Conservation (phyloP, 2,888 invertebrate genomes). For the Andrena flavipes region DNA sequence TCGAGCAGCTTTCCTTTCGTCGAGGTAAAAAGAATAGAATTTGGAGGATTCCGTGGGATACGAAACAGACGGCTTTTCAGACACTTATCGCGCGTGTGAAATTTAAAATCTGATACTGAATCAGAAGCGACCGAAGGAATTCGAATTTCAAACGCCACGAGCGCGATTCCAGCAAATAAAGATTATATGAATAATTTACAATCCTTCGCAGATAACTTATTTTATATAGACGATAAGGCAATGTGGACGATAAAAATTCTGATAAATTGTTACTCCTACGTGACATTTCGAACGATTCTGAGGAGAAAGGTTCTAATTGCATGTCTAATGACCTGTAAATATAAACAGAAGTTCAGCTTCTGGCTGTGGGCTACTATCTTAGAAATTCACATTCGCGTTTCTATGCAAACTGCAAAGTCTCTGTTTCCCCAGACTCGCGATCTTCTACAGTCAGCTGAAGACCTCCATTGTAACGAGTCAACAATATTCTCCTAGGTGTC, state of each 20-base stretch:
- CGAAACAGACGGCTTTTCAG: too few species aligned
- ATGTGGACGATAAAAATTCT: neutral
- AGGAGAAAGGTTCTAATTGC: neutral
- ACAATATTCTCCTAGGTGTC: neutral
- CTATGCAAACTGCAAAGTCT: neutral
- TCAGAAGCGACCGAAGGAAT: too few species aligned
- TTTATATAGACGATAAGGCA: constrained; percentile 13
- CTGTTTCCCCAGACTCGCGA: neutral
- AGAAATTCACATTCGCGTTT: constrained; percentile 11
- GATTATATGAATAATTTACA: neutral
- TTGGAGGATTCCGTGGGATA: neutral
- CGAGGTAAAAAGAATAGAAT: neutral
- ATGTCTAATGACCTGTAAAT: neutral
- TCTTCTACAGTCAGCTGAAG: neutral
- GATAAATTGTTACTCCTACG: constrained; percentile 30
- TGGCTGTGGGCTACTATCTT: neutral
- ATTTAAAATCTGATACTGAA: too few species aligned
- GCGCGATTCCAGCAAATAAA: neutral
- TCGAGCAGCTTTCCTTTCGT: neutral
- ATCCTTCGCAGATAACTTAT: neutral
- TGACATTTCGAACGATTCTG: neutral
- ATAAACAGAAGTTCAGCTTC: neutral
- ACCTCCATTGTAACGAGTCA: neutral
- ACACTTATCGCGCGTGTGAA: too few species aligned
- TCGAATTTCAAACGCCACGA: neutral